Conservation (phyloP, 2,888 invertebrate species). For the Nomada ferruginata region DNA sequence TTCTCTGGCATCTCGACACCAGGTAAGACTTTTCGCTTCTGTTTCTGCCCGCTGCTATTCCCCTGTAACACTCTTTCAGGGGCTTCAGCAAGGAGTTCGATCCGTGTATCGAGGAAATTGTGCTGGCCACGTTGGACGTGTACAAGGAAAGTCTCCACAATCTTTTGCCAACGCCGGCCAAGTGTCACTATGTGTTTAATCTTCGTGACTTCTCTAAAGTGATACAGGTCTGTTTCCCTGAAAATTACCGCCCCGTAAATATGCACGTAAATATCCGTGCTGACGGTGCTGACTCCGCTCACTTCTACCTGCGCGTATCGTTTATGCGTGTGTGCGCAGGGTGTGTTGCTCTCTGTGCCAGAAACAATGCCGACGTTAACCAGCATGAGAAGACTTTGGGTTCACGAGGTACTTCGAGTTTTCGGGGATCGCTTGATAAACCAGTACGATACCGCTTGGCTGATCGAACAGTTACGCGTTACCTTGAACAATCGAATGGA, state of each 20-base stretch:
- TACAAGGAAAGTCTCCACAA: constrained; percentile 93
- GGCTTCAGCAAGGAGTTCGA: constrained; percentile 98
- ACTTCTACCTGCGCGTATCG: not conserved
- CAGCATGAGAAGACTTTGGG: constrained; percentile 96
- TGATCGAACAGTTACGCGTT: constrained; percentile 89
- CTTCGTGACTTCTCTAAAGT: constrained; percentile 97
- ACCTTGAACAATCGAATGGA: constrained; percentile 87
- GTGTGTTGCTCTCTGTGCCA: constrained; percentile 95
- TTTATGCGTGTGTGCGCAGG: constrained; percentile 85
- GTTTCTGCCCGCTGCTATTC: too few relatives aligned
- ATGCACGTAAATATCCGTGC: too few relatives aligned
- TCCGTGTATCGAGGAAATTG: constrained; percentile 95
- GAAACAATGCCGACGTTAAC: constrained; percentile 94
- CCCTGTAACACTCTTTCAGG: constrained; percentile 61
- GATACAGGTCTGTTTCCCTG: constrained; percentile 87
- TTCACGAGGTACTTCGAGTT: constrained; percentile 96
- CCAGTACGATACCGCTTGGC: constrained; percentile 92
- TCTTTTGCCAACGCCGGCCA: constrained; percentile 95
- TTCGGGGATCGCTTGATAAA: constrained; percentile 97
- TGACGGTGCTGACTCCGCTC: too few relatives aligned
- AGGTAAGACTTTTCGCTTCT: constrained; percentile 84
- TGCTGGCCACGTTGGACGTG: constrained; percentile 93
- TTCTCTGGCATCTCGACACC: constrained; percentile 98
- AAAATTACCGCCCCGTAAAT: too few relatives aligned
- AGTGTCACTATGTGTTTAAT: constrained; percentile 98